Evolutionary conservation across 1,140 invertebrate genomes (phyloP), one percentile per base, ranked within the genome.

Genomic region (Orius insidiosus): DNA sequence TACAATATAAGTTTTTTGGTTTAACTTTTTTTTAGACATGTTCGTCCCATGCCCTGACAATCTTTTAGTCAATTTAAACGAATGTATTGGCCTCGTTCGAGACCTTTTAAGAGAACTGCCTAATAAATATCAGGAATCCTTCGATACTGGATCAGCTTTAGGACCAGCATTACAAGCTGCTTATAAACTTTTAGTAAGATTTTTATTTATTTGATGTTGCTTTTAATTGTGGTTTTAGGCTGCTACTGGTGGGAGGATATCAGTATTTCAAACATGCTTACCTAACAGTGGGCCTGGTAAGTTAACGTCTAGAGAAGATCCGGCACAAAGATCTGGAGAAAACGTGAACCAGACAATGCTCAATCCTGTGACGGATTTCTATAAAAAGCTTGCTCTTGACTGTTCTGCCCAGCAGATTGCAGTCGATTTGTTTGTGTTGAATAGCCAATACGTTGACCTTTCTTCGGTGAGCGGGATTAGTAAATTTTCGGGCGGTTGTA

Each of bases 321-420:
- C 85, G 3, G 85, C 82, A 56, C 75, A 78, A 50, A 69, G 86
- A 47, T 76, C 84, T 5, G 72, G 72, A 4, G 85, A 85, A 56
- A 85, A 86, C 47, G 75, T 82, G 36, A 71, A 72, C 0, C 80
- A 88, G 61, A n/a, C 36, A 1, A 31, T 46, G n/a, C 66, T 98
- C 44, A 90, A 87, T 63, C 94, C 94, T 13, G 84, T 84, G 0
- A 97, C 86, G 9, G 96, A 99, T 66, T 99, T 97, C 66, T 99
- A 98, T 63, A 98, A 98, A 66, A 80, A 90, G 47, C 65, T 96
- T 32, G 90, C 94, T 5, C 62, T 99, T 5, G 93, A 98, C 59
- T 98, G 90, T 61, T 95, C 88, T 48, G 86, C 80, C 5, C 88
- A 94, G 54, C 95, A 99, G 64, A 80, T 98, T 41, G 85, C 89